Evolutionary conservation across 2,113 vertebrate genomes (phyloP), one percentile per base, ranked within the genome.

Genomic region (Sakesphorus luctuosus): DNA sequence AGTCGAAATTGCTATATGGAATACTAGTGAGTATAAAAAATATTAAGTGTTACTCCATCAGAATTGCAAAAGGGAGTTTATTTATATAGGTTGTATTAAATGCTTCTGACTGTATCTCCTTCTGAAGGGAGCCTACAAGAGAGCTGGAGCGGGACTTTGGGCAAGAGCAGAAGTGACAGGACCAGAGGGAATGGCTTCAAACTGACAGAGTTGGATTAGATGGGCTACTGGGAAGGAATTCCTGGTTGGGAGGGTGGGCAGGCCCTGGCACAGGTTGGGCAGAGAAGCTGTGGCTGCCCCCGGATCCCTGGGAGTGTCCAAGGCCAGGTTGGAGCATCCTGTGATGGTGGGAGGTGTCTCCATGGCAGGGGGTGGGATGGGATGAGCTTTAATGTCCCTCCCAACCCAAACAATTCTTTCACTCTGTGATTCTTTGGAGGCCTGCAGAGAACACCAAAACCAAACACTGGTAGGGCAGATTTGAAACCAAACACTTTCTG

Each of bases 211-310:
- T 18, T 73, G 59, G 59, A 14, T 0, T 38, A 1, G 40, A 18
- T 40, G 28, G 40, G n/a, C 40, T 11, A 2, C 3, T 47, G 69
- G 50, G 59, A 1, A 63, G 38, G 11, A 65, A 84, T 84, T 74
- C 4, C 8, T 73, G 1, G 3, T 58, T 46, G n/a, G 0, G 4
- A 84, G 47, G 33, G 7, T 53, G 58, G 26, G 2, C 0, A 52
- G 13, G 19, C 7, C 14, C 31, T 52, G 68, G 47, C 26, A 36
- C 38, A 53, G 68, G 46, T 8, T 62, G 20, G 49, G 26, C 68
- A 73, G 33, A 65, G 81, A 2, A 73, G 58, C 58, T 73, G 81
- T 13, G 40, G 49, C 44, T 73, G 68, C 33, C 47, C 20, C 80
- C n/a, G n/a, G n/a, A 36, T 44, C 67, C 47, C 56, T 63, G 47